These are phyloP conservation scores for Iphiclides podalirius DNA, from an alignment of 2,888 invertebrate species.

Conservation along the genomic window DNA sequence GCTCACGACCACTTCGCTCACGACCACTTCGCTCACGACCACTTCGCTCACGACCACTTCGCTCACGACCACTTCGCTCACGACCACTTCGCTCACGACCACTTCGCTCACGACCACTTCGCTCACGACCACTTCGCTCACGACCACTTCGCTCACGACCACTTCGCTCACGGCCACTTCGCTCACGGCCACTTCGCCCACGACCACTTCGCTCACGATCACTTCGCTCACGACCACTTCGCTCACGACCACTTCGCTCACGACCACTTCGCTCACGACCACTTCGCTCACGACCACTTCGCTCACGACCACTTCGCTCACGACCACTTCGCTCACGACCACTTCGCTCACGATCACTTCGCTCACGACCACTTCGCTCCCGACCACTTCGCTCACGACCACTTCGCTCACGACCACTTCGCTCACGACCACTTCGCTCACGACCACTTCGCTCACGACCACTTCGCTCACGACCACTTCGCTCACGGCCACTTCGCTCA, in stretches of 20 bases:
- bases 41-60: too few species aligned
- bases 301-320: conserved; percentile 40
- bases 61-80: too few species aligned
- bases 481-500: conserved; percentile 37
- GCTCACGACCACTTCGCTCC: conserved; percentile 40
- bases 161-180: too few species aligned
- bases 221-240: conserved; percentile 31
- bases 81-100: too few species aligned
- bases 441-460: conserved; percentile 12
- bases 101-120: too few species aligned
- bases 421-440: conserved; percentile 48
- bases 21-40: too few species aligned
- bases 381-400: conserved; percentile 68
- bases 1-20: too few species aligned
- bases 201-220: conserved; percentile 46
- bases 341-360: conserved; percentile 44
- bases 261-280: conserved; percentile 28
- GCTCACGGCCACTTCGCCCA: too few species aligned
- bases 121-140: too few species aligned
- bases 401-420: conserved; percentile 64
- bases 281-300: conserved; percentile 39
- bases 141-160: too few species aligned
- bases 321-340: too few species aligned
- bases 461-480: conserved; percentile 27
- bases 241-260: conserved; percentile 28